Conservation (phyloP, 2,113 vertebrate species). For the Agapornis roseicollis region DNA sequence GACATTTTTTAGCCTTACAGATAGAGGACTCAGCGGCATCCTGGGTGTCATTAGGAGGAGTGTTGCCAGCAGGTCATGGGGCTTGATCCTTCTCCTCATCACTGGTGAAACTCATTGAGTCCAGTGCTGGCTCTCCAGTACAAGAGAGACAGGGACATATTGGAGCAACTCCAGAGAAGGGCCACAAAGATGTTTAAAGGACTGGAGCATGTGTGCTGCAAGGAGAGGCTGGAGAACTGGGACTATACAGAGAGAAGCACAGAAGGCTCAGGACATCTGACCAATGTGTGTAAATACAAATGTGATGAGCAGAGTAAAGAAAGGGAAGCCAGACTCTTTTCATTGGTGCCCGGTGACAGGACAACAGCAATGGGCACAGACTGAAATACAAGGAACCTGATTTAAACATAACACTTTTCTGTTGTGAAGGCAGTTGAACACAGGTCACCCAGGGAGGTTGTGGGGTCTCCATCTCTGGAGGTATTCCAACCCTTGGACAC, state of each 20-base stretch:
- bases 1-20: background rate
- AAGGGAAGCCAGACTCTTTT: background rate
- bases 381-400: accelerated
- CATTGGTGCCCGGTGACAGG: background rate
- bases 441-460: background rate
- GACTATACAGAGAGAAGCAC: background rate
- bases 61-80: background rate
- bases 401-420: background rate
- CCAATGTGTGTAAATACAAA: background rate
- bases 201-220: background rate
- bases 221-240: background rate
- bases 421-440: background rate
- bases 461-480: background rate
- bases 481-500: background rate
- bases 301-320: background rate
- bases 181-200: background rate
- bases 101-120: background rate
- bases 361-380: background rate
- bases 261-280: background rate
- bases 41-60: background rate
- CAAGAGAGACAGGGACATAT: background rate
- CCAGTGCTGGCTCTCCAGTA: background rate
- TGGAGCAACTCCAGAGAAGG: background rate
- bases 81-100: background rate
- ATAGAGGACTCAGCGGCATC: background rate